phyloP scores from a whole-genome alignment of 1,140 invertebrate genomes.

The Ganaspis sp. region DNA sequence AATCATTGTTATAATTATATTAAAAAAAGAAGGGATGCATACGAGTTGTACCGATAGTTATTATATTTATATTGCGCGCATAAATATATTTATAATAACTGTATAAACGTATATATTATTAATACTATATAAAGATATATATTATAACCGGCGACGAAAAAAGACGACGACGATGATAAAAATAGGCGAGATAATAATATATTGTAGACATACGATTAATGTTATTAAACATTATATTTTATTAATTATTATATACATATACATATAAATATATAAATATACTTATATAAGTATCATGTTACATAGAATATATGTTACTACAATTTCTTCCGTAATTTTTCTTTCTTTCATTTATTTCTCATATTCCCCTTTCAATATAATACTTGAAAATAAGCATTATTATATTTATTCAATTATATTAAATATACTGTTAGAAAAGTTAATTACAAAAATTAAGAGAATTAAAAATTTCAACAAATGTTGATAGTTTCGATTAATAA shows the following conservation, averaged over 20 bases:
- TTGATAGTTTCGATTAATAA: too few relatives aligned
- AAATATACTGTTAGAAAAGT: too few relatives aligned
- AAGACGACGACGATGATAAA: constrained; percentile 64
- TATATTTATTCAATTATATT: too few relatives aligned
- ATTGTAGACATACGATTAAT: constrained; percentile 69
- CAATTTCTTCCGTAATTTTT: constrained; percentile 60
- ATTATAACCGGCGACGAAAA: constrained; percentile 53
- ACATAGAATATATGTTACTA: constrained; percentile 73
- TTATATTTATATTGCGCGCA: constrained; percentile 30
- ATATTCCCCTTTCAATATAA: background rate
- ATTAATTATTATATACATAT: constrained; percentile 71
- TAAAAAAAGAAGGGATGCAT: constrained; percentile 7
- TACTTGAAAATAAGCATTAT: too few relatives aligned
- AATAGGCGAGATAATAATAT: constrained; percentile 68
- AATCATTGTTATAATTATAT: constrained; percentile 63
- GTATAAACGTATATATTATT: constrained; percentile 46
- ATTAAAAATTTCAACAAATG: too few relatives aligned
- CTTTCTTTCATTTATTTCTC: constrained; percentile 33
- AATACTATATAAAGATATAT: constrained; percentile 49
- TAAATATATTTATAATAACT: constrained; percentile 47
- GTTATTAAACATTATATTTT: constrained; percentile 74
- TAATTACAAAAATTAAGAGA: too few relatives aligned
- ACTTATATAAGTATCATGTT: constrained; percentile 72
- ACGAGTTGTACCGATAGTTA: constrained; percentile 5
- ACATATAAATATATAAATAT: constrained; percentile 62